Conservation (phyloP, 2,797 vertebrate species). For the Anolis apletophallus region DNA sequence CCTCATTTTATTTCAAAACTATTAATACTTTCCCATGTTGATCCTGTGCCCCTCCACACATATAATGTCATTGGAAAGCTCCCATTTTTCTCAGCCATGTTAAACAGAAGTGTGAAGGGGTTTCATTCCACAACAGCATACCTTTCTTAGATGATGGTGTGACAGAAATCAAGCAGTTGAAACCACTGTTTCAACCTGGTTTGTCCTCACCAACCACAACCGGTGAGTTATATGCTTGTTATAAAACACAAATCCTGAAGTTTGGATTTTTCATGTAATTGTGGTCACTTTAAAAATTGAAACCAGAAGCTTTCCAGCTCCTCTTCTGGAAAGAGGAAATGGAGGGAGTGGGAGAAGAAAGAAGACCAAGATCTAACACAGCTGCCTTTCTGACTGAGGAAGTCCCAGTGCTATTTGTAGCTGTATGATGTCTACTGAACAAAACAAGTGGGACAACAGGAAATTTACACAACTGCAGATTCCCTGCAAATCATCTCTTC, state of each 20-base stretch:
- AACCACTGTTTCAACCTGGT: not conserved
- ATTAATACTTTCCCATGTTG: not conserved
- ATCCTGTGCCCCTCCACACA: not conserved
- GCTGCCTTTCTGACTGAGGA: not conserved
- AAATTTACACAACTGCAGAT: not conserved
- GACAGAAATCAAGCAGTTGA: not conserved
- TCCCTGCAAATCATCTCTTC: not conserved
- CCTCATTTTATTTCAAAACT: too few relatives aligned
- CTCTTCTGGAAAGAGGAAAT: not conserved
- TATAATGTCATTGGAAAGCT: not conserved
- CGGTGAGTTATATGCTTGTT: too few relatives aligned
- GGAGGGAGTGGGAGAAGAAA: not conserved
- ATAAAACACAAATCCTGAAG: not conserved
- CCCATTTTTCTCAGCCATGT: not conserved
- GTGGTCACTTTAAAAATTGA: not conserved
- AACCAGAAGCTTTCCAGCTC: not conserved
- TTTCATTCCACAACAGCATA: not conserved
- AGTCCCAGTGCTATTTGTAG: not conserved
- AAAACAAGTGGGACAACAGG: slow-evolving; percentile 9
- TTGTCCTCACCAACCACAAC: not conserved
- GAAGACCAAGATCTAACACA: not conserved
- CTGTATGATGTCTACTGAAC: not conserved
- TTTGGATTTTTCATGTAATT: not conserved
- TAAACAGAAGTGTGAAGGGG: not conserved
- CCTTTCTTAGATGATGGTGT: not conserved